Base-by-base conservation (phyloP, 2,888 invertebrate genomes). In the Steinernema carpocapsae region DNA sequence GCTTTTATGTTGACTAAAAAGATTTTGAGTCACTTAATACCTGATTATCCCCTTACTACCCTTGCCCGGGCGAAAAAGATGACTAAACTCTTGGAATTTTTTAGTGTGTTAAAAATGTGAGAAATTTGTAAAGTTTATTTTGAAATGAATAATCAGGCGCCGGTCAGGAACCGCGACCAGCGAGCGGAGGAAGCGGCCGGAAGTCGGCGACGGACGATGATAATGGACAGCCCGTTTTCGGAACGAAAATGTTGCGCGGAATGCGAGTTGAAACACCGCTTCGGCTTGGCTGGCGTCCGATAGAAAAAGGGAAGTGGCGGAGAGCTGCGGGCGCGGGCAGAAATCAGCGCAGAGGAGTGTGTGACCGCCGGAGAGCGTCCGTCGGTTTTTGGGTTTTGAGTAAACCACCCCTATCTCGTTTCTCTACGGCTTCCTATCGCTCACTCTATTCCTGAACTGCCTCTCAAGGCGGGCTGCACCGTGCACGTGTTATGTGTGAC, bases 341-440 rank as follows among this genome's bases (percentile, higher is more conserved):
- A n/a, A n/a, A n/a, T 17, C 64, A 29, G 32, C 64, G 37, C 37
- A 37, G 10, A 37, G 37, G 37, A 37, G 37, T 37, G 64, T 64
- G 64, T 64, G 64, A 64, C 64, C 64, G 64, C 32, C 29, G 64
- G 26, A 29, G 64, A 64, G 29, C 64, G 64, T 64, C 64, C 32
- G 32, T 64, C 64, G 64, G 64, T 64, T 64, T 64, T 64, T 64
- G 64, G 64, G 64, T 64, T 64, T 64, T 64, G 64, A 64, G 64
- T 64, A 64, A 64, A 64, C 64, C 64, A 32, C 7, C 64, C 64
- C 64, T 64, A 64, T 64, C 64, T 29, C 37, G 17, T 64, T 64
- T 37, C 37, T 37, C 37, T 37, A 29, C 64, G 64, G 37, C 64
- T 64, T 64, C 64, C 32, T 64, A 29, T 22, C 64, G 64, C 64